Percentiles rank a stretch among this genome's conserved stretches.
phyloP scores from a whole-genome alignment of 1,140 invertebrate genomes.

The Coenobita brevimanus region DNA sequence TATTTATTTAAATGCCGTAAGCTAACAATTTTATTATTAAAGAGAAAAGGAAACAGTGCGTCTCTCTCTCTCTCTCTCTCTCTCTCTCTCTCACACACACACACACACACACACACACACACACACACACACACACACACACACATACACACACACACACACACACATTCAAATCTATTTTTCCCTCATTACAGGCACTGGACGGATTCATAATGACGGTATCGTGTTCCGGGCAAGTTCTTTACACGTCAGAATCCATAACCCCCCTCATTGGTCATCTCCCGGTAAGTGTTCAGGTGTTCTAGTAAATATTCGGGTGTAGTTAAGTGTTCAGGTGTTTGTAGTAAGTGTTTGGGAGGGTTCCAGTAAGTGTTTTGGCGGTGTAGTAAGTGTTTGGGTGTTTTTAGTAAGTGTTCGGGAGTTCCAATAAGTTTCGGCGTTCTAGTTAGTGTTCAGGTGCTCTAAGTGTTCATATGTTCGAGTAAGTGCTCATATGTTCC shows the following conservation, averaged over 20 bases:
- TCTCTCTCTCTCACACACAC: background rate
- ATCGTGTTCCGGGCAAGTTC: conserved; percentile 86
- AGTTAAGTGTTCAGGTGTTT: background rate
- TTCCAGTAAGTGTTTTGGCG: background rate
- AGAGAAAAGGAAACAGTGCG: too few relatives aligned
- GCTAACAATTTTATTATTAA: too few relatives aligned
- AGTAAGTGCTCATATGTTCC: too few relatives aligned
- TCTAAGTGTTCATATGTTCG: too few relatives aligned
- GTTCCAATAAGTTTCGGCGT: too few relatives aligned
- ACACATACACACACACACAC: too few relatives aligned
- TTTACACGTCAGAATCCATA: conserved; percentile 92
- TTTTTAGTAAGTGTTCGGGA: too few relatives aligned
- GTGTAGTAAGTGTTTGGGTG: too few relatives aligned
- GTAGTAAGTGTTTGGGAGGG: background rate
- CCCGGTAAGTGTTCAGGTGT: conserved; percentile 77
- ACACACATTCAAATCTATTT: too few relatives aligned
- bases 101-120: background rate
- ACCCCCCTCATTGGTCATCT: conserved; percentile 90
- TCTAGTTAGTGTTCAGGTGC: too few relatives aligned
- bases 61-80: conserved; percentile 15
- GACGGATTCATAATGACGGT: conserved; percentile 95
- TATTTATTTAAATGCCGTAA: too few relatives aligned
- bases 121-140: background rate
- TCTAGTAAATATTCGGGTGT: too few relatives aligned
- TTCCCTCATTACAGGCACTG: conserved; percentile 75